Percentiles rank a stretch among this genome's conserved stretches.
phyloP scores from a whole-genome alignment of 2,113 vertebrate species.

The Trematocara nigrifrons region DNA sequence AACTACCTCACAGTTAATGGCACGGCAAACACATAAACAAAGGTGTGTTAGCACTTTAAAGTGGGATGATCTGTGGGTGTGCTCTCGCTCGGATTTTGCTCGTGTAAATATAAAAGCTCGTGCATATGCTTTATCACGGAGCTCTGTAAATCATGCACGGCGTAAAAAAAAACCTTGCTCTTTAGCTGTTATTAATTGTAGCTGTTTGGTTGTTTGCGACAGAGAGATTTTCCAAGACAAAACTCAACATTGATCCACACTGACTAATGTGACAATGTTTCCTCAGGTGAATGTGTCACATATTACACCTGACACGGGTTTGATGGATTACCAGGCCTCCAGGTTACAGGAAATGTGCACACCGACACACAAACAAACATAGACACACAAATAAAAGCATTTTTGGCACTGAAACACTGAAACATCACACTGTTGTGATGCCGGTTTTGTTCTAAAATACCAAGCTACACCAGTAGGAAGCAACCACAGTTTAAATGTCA shows the following conservation, averaged over 20 bases:
- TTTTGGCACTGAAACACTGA: neutral
- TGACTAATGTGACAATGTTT: conserved; percentile 38
- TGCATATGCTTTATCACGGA: too few species aligned
- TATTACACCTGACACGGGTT: conserved; percentile 8
- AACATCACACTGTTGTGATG: neutral
- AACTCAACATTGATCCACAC: neutral
- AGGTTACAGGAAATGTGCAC: neutral
- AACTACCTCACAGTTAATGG: neutral
- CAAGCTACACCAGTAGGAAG: neutral
- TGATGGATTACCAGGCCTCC: conserved; percentile 36
- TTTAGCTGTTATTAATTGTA: conserved; percentile 9
- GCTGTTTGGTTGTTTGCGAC: neutral
- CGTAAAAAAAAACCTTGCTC: neutral
- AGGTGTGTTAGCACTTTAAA: neutral
- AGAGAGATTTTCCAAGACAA: neutral
- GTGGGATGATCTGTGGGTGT: neutral
- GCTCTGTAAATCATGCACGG: neutral
- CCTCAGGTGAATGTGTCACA: conserved; percentile 38
- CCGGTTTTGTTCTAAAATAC: neutral
- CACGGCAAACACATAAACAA: neutral
- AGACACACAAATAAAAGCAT: neutral
- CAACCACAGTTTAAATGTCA: neutral
- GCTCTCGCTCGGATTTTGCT: neutral
- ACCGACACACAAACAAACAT: neutral
- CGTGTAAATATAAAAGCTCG: neutral